Percentiles rank a stretch among this genome's conserved stretches.
These are phyloP conservation scores for Vanacampus margaritifer DNA, from an alignment of 2,113 vertebrate genomes.

Conservation along the genomic window DNA sequence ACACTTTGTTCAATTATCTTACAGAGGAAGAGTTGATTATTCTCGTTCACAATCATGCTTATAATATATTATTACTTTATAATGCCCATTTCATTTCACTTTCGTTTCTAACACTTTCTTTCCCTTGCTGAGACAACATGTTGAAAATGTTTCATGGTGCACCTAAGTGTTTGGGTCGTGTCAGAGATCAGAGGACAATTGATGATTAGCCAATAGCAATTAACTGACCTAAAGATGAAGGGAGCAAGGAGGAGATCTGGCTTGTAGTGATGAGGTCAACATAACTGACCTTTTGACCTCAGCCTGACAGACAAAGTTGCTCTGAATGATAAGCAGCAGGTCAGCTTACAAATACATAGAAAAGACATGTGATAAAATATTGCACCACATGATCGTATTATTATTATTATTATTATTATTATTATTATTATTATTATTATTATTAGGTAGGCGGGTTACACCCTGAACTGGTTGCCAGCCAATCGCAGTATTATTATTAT, in stretches of 20 bases:
- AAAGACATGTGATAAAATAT: neutral
- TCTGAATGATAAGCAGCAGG: constrained; percentile 34
- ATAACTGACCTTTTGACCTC: constrained; percentile 32
- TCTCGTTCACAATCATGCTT: constrained; percentile 52
- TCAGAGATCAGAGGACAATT: constrained; percentile 29
- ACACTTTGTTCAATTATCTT: constrained; percentile 73
- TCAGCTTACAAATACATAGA: neutral
- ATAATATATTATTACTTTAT: constrained; percentile 49
- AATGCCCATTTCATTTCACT: constrained; percentile 39
- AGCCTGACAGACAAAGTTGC: constrained; percentile 27
- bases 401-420: neutral
- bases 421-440: too few relatives aligned
- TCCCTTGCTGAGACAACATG: constrained; percentile 15
- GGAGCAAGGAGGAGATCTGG: constrained; percentile 26
- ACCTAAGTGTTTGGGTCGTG: constrained; percentile 24
- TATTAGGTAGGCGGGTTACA: too few relatives aligned
- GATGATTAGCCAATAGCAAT: constrained; percentile 51
- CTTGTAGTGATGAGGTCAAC: constrained; percentile 34
- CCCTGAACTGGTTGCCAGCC: too few relatives aligned
- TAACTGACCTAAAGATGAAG: constrained; percentile 42
- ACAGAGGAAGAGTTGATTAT: constrained; percentile 67
- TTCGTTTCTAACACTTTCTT: constrained; percentile 25
- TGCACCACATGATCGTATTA: neutral
- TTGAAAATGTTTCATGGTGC: constrained; percentile 22
- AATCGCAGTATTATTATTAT: too few relatives aligned